Percentiles rank a stretch among this genome's conserved stretches.
Evolutionary conservation across 2,888 invertebrate species (phyloP).

Genomic region (Idaea biselata): DNA sequence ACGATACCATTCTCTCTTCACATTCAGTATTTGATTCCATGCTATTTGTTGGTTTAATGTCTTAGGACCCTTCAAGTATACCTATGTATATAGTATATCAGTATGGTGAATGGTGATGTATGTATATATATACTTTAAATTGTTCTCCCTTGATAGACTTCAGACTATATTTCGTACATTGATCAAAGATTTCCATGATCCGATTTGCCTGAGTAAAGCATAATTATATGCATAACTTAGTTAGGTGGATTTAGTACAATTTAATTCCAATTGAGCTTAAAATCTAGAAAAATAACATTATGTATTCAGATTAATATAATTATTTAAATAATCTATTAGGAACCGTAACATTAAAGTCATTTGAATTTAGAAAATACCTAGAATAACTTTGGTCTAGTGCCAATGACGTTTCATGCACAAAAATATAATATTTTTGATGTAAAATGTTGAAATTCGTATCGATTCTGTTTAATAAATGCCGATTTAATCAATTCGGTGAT

Average conservation of each 20-base stretch:
- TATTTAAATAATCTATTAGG: neutral
- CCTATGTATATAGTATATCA: neutral
- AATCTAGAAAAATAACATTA: neutral
- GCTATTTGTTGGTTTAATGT: conserved; percentile 49
- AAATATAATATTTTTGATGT: neutral
- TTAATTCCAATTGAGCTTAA: neutral
- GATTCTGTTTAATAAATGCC: conserved; percentile 31
- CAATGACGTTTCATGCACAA: neutral
- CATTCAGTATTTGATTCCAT: conserved; percentile 62
- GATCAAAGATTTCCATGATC: too few relatives aligned
- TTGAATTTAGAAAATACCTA: neutral
- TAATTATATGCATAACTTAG: neutral
- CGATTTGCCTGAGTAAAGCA: neutral
- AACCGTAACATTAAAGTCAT: neutral
- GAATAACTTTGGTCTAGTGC: neutral
- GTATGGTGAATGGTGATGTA: too few relatives aligned
- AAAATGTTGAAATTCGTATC: conserved; percentile 22
- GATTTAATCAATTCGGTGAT: conserved; percentile 48
- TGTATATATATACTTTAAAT: conserved; percentile 22
- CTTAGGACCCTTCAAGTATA: conserved; percentile 3
- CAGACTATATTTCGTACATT: too few relatives aligned
- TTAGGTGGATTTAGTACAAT: neutral
- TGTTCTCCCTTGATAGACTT: conserved; percentile 38
- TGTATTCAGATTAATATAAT: too few relatives aligned
- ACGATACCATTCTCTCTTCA: conserved; percentile 38